Percentiles rank a stretch among this genome's conserved stretches.
Conservation (phyloP, 2,797 vertebrate genomes). For the Clarias pachynema region DNA sequence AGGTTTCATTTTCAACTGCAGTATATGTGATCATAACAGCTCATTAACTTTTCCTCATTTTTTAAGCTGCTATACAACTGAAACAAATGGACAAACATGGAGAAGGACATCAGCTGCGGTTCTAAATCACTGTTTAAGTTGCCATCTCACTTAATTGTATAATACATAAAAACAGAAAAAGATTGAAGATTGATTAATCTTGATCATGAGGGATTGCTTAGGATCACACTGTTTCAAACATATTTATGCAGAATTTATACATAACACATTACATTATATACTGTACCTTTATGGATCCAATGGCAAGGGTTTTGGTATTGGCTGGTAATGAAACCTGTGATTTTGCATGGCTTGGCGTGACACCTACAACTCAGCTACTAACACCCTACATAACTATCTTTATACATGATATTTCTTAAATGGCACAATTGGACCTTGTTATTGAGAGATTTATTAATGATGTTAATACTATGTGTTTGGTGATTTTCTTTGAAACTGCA, state of each 20-base stretch:
- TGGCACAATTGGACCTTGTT: not conserved
- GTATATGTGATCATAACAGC: not conserved
- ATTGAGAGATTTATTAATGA: too few relatives aligned
- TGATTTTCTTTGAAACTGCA: not conserved
- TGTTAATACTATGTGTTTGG: not conserved
- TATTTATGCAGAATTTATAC: not conserved
- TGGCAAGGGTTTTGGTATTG: too few relatives aligned
- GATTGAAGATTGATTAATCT: too few relatives aligned
- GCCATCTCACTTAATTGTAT: not conserved
- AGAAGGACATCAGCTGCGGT: not conserved
- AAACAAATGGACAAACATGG: not conserved
- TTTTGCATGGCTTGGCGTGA: too few relatives aligned
- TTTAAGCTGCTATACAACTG: not conserved
- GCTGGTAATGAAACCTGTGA: too few relatives aligned
- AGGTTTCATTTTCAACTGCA: not conserved
- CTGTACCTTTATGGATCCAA: too few relatives aligned
- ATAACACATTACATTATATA: not conserved
- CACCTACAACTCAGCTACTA: too few relatives aligned
- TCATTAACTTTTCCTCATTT: not conserved
- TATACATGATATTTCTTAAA: not conserved
- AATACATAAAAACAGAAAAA: constrained; percentile 3
- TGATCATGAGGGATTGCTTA: not conserved
- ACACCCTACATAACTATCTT: too few relatives aligned
- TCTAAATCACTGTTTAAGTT: not conserved
- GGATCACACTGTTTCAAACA: not conserved